Evolutionary conservation across 2,113 vertebrate species (phyloP), one percentile per base, ranked within the genome.

Genomic region (Loxodonta africana): DNA sequence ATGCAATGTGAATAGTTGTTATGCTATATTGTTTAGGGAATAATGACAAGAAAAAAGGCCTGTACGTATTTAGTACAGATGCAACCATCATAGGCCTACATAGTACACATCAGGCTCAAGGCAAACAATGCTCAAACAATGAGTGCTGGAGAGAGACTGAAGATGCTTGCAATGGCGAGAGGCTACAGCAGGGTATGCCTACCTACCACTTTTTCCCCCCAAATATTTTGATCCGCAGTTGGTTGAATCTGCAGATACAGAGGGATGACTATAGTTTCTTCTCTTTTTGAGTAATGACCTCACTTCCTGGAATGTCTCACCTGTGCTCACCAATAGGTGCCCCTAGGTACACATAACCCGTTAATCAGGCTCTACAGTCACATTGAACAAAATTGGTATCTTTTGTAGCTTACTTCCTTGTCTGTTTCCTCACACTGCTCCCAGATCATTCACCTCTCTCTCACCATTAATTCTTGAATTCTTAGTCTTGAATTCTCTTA

Each of bases 291-390:
- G 37, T 18, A 57, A 5, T 62, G 88, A 91, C 88, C 48, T 95
- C 71, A 63, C 51, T 30, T 86, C 33, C 76, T 91, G 87, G 77
- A 91, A 71, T 73, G 81, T 90, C 30, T 93, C 84, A 81, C 65
- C 80, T 93, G 6, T 46, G 74, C 74, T 87, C 74, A 92, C 53
- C 65, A 60, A 78, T 67, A 83, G 73, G 74, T 33, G 17, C 26
- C 78, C 67, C 67, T 73, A 15, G 30, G 71, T n/a, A 37, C 26
- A 37, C 21, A 30, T 60, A 96, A 91, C 95, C 84, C 93, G 95
- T 69, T 96, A 15, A 85, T 92, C 95, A 95, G 84, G 96, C 88
- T 98, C 65, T 51, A 28, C 95, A 83, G 33, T 41, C 84, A 63
- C 0, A 1, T 69, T 30, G 26, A 71, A 77, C 6, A 41, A 96